Percentiles rank a stretch among this genome's conserved stretches.
Evolutionary conservation across 2,113 vertebrate genomes (phyloP).

Genomic region (Melanostigma gelatinosum): DNA sequence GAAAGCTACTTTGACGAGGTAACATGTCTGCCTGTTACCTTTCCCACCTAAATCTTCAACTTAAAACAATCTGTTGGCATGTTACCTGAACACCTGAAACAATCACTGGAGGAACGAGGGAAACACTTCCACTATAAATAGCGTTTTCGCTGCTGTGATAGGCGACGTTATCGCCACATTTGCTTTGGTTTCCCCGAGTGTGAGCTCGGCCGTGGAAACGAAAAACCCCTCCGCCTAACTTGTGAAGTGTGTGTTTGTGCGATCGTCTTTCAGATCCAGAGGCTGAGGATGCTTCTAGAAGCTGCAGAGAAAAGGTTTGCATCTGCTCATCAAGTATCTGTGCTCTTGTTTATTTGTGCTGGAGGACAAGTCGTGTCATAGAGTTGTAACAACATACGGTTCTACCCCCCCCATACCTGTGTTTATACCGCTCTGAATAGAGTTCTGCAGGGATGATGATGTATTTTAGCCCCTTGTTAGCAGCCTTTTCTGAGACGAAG

Average conservation of each 20-base stretch:
- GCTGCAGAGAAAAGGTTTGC: slow-evolving; percentile 86
- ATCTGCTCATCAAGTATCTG: not conserved
- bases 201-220: not conserved
- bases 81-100: not conserved
- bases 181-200: not conserved
- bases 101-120: not conserved
- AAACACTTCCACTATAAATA: not conserved
- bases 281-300: slow-evolving; percentile 87
- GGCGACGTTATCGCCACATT: not conserved
- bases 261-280: slow-evolving; percentile 85
- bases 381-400: not conserved
- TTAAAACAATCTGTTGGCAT: not conserved
- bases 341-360: not conserved
- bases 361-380: not conserved
- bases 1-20: slow-evolving; percentile 94
- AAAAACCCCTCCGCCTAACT: not conserved
- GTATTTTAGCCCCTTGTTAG: not conserved
- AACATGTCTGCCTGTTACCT: not conserved
- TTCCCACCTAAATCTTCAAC: not conserved
- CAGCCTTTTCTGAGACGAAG: no score
- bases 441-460: not conserved
- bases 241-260: not conserved
- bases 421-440: not conserved
- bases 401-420: not conserved
- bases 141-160: not conserved